phyloP scores from a whole-genome alignment of 2,113 vertebrate species.

The Addax nasomaculatus region DNA sequence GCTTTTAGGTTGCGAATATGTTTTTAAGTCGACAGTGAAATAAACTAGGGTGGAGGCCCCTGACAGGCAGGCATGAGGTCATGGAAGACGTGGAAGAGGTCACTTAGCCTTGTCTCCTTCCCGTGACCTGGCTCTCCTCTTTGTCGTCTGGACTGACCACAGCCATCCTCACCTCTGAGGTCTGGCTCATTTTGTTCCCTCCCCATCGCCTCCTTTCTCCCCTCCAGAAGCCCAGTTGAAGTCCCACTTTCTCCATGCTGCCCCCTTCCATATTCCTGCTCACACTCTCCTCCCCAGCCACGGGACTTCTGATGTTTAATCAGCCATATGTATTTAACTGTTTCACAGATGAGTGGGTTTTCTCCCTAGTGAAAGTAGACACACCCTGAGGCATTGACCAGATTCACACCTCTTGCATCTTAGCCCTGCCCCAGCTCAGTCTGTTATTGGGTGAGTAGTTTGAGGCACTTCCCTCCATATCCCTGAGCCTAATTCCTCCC shows the following conservation, averaged over 20 bases:
- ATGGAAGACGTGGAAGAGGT: no score
- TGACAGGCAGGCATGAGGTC: no score
- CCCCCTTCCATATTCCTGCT: not conserved
- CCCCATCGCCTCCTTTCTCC: not conserved
- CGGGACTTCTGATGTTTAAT: no score
- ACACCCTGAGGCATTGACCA: not conserved
- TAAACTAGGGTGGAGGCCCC: not conserved
- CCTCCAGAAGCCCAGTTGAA: not conserved
- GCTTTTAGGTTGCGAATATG: not conserved
- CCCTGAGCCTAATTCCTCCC: not conserved
- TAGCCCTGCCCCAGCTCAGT: not conserved
- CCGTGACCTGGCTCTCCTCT: not conserved
- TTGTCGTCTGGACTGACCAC: not conserved
- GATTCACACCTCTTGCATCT: not conserved
- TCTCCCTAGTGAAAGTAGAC: not conserved
- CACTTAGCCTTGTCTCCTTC: not conserved
- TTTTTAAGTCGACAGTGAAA: not conserved
- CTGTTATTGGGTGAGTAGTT: not conserved
- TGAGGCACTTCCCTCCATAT: not conserved
- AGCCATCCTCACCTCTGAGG: not conserved
- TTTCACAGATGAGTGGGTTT: not conserved
- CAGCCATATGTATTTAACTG: not conserved
- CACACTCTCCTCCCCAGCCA: not conserved
- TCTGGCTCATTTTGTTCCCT: not conserved
- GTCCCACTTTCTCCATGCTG: no score